Evolutionary conservation across 2,797 vertebrate genomes (phyloP).

Genomic region (Sebastes vulpes): DNA sequence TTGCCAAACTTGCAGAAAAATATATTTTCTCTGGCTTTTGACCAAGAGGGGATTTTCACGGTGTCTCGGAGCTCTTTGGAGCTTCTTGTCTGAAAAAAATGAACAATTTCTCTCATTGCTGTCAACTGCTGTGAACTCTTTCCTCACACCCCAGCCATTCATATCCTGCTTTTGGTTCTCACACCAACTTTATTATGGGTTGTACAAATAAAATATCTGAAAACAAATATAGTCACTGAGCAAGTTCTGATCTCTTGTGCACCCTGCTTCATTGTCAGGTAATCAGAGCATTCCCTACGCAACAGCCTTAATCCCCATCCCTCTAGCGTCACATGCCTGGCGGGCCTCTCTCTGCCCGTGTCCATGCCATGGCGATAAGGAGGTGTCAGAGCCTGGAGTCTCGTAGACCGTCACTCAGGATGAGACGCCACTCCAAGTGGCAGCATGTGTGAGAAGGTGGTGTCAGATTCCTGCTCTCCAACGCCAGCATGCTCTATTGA

Average conservation of each 20-base stretch:
- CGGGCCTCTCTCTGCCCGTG: constrained; percentile 75
- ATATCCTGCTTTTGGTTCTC: constrained; percentile 42
- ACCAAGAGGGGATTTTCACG: constrained; percentile 32
- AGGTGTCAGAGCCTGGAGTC: constrained; percentile 86
- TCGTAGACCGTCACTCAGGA: constrained; percentile 84
- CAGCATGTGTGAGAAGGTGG: constrained; percentile 81
- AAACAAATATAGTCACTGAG: constrained; percentile 22
- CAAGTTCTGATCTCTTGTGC: constrained; percentile 16
- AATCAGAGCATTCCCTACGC: constrained; percentile 45
- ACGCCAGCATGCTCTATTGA: constrained; percentile 73
- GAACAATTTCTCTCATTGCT: constrained; percentile 16
- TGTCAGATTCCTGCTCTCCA: constrained; percentile 90
- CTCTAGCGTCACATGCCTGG: constrained; percentile 80
- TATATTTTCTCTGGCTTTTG: constrained; percentile 44
- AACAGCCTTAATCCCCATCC: constrained; percentile 68
- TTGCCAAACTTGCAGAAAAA: constrained; percentile 49
- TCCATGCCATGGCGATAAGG: constrained; percentile 82
- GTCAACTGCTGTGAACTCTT: constrained; percentile 52
- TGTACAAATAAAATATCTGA: constrained; percentile 56
- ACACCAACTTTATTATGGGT: constrained; percentile 26
- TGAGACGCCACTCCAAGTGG: constrained; percentile 84
- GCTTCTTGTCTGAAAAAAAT: constrained; percentile 23
- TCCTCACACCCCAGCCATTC: constrained; percentile 23
- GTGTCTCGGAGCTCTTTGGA: constrained; percentile 12
- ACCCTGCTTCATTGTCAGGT: constrained; percentile 53